Evolutionary conservation across 1,140 invertebrate genomes (phyloP), one percentile per base, ranked within the genome.

Genomic region (Lasioglossum albipes): DNA sequence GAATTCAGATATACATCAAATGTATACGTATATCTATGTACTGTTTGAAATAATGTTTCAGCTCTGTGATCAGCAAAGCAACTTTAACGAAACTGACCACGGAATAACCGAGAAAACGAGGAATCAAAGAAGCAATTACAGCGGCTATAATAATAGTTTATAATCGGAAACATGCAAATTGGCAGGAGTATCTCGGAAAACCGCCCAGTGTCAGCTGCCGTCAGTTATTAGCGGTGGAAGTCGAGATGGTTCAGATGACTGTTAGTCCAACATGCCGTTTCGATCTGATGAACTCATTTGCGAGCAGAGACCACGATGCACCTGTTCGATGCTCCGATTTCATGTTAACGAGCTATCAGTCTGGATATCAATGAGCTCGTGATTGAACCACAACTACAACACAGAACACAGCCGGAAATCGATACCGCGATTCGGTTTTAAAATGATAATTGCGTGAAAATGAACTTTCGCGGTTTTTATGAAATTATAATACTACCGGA

Each of bases 321-420:
- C n/a, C n/a, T 27, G 5, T 61, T 64, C 42, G 45, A 27, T 31
- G 31, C 49, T 20, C 12, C 20, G 62, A 65, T 81, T 70, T 36
- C 54, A 36, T 59, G 75, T 73, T 85, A 82, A 79, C 83, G 54
- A 75, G 66, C 75, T 74, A 81, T 85, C 83, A 64, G 82, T 84
- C 74, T 59, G 27, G 76, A 52, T 69, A 31, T 27, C 42, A 57
- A 12, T 41, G 18, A 36, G 9, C 2, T 4, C 13, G 13, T 7
- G 75, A 71, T 62, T 77, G 49, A 62, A 20, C 27, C 67, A 27
- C 42, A 31, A 64, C 41, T 13, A 20, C 49, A 52, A 71, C 41
- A 52, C 49, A 9, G 20, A 52, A 71, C 41, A 52, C 49, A 9
- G 20, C 0, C 7, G 12, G 12, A 7, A 59, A 66, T 79, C 77